Percentiles rank a stretch among this genome's conserved stretches.
Evolutionary conservation across 2,888 invertebrate species (phyloP).

Genomic region (Tetragonula carbonaria): DNA sequence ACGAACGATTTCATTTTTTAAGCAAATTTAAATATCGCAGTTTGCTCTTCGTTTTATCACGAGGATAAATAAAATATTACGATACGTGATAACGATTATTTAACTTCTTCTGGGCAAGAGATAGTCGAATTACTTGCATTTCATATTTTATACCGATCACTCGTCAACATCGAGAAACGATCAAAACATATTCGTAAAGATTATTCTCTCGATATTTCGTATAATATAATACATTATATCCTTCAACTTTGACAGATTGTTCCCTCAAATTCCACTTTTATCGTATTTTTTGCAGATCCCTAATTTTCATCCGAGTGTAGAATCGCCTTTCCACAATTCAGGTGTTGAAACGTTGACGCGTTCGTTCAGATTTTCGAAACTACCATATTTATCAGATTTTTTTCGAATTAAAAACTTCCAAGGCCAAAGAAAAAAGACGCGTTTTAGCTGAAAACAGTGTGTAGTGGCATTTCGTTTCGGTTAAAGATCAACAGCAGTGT

Average conservation of each 20-base stretch:
- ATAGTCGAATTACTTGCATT: background rate
- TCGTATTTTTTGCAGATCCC: background rate
- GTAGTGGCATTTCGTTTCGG: constrained; percentile 25
- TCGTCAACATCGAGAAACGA: background rate
- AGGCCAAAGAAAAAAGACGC: background rate
- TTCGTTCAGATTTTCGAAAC: background rate
- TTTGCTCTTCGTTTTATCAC: background rate
- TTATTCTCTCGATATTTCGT: background rate
- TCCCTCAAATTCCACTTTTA: fast-evolving
- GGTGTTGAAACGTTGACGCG: background rate
- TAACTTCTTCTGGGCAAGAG: background rate
- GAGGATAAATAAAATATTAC: background rate
- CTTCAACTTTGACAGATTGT: background rate
- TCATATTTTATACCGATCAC: background rate
- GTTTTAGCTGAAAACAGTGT: background rate
- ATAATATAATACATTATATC: background rate
- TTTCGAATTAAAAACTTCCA: background rate
- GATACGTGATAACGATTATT: background rate
- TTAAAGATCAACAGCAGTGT: constrained; percentile 33
- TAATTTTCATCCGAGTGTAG: background rate
- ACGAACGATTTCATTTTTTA: background rate
- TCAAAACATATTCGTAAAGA: background rate
- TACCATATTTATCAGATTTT: background rate
- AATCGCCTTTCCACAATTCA: background rate
- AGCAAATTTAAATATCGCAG: background rate